These are phyloP conservation scores for Neotragus pygmaeus DNA, from an alignment of 2,113 vertebrate genomes.

Conservation along the genomic window DNA sequence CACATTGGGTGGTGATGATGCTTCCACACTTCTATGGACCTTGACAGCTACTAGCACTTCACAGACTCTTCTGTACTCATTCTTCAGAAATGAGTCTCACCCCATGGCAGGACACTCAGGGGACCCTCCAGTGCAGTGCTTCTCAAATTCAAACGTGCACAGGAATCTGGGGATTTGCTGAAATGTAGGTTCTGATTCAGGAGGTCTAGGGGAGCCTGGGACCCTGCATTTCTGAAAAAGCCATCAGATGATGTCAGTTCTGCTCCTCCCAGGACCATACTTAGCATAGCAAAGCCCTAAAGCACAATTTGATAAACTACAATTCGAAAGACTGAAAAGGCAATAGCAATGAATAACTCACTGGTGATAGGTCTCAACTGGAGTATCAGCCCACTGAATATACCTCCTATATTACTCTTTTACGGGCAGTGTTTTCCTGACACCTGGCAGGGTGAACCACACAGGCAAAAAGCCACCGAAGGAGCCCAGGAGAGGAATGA, in stretches of 20 bases:
- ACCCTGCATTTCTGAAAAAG: neutral
- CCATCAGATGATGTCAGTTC: too few species aligned
- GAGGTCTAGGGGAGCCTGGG: neutral
- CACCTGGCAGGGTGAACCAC: neutral
- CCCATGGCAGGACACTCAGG: too few species aligned
- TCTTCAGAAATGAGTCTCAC: neutral
- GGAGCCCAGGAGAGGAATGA: neutral
- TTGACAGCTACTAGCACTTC: neutral
- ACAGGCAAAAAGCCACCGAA: neutral
- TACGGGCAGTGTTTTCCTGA: neutral
- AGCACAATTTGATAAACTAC: neutral
- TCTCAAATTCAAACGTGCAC: neutral
- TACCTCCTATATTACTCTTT: neutral
- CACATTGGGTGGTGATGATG: neutral
- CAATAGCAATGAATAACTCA: too few species aligned
- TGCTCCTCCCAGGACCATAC: neutral
- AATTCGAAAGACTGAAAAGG: neutral
- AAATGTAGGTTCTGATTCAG: neutral
- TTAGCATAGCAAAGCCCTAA: neutral
- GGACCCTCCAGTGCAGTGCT: neutral
- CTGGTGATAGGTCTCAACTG: fast-evolving
- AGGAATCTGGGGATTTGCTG: neutral
- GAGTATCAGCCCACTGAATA: neutral
- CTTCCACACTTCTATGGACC: neutral
- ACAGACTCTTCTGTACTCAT: too few species aligned